These are phyloP conservation scores for Cryptocephalus primarius DNA, from an alignment of 2,888 invertebrate genomes.

Conservation along the genomic window DNA sequence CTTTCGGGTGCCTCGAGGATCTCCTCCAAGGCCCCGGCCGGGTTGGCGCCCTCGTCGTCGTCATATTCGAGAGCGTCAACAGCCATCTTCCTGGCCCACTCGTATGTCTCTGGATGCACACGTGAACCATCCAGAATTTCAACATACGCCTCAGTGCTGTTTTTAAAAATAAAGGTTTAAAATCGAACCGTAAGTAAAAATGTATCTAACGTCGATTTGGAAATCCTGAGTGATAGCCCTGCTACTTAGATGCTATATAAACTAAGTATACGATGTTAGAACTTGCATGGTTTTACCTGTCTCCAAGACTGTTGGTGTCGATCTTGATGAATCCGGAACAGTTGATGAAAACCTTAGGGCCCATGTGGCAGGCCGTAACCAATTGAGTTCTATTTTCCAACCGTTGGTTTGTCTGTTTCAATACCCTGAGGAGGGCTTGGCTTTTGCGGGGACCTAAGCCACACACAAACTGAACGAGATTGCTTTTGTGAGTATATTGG, in stretches of 20 bases:
- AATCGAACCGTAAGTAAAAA: no score
- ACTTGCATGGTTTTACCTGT: conserved; percentile 38
- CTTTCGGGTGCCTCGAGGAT: conserved; percentile 92
- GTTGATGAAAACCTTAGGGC: conserved; percentile 90
- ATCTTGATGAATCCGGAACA: conserved; percentile 99
- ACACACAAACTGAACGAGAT: conserved; percentile 91
- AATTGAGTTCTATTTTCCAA: conserved; percentile 91
- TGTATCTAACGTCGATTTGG: no score
- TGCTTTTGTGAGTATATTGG: conserved; percentile 75
- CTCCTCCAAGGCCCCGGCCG: conserved; percentile 94
- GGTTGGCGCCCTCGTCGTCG: conserved; percentile 93
- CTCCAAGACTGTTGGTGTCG: conserved; percentile 89
- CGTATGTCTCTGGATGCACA: conserved; percentile 98
- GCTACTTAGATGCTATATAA: conserved; percentile 3
- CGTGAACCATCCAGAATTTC: conserved; percentile 94
- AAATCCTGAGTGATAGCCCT: no score
- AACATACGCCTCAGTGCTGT: conserved; percentile 83
- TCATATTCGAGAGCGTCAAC: conserved; percentile 98
- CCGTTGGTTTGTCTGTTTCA: conserved; percentile 85
- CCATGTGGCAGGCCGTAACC: conserved; percentile 93
- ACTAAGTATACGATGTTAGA: neutral
- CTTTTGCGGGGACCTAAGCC: conserved; percentile 95
- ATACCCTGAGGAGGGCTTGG: conserved; percentile 69
- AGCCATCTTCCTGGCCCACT: conserved; percentile 99
- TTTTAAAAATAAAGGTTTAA: no score